phyloP scores from a whole-genome alignment of 2,797 vertebrate species.

The Adelosebastes latens region DNA sequence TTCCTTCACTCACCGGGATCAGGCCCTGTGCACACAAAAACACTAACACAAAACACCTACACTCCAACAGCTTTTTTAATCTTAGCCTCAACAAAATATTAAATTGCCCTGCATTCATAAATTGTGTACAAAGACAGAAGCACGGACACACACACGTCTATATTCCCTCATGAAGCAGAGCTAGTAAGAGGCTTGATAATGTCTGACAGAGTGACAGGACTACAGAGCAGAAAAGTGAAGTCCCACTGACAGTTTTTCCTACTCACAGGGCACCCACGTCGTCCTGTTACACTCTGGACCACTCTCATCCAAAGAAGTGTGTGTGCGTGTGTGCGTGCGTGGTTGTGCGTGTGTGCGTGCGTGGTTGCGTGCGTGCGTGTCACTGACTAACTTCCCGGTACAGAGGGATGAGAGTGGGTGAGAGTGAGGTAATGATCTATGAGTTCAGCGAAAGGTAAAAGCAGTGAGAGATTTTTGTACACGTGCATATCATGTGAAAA shows the following conservation, averaged over 20 bases:
- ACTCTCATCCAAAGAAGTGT: constrained; percentile 34
- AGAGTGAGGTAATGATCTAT: constrained; percentile 48
- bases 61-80: constrained; percentile 3
- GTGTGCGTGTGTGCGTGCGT: constrained; percentile 9
- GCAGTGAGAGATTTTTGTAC: constrained; percentile 6
- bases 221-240: constrained; percentile 56
- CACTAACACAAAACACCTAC: background rate
- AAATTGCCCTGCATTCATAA: constrained; percentile 5
- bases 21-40: background rate
- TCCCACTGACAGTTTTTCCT: constrained; percentile 60
- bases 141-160: background rate
- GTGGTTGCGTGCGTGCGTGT: constrained; percentile 9
- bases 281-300: constrained; percentile 43
- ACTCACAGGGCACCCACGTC: constrained; percentile 46
- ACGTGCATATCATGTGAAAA: constrained; percentile 4
- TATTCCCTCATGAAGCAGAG: constrained; percentile 26
- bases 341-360: constrained; percentile 1
- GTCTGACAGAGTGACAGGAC: constrained; percentile 62
- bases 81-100: constrained; percentile 11
- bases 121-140: constrained; percentile 4
- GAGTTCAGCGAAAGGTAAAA: constrained; percentile 57
- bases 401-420: constrained; percentile 41
- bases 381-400: constrained; percentile 33
- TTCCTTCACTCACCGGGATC: background rate
- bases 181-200: constrained; percentile 54